phyloP scores from a whole-genome alignment of 2,888 invertebrate genomes.

The Caenorhabditis drosophilae region DNA sequence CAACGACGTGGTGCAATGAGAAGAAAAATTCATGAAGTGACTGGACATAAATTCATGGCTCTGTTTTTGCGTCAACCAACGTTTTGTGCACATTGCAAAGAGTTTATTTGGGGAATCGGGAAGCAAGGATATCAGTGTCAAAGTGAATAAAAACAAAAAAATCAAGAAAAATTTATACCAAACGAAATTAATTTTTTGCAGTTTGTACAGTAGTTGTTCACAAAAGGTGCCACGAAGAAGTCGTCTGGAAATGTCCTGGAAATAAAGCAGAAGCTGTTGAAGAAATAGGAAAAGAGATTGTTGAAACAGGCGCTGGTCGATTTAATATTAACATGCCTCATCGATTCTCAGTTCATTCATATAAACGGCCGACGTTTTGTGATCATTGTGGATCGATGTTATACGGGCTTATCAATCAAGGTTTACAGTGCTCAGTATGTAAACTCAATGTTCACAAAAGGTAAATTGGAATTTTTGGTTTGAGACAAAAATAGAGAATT shows the following conservation, averaged over 20 bases:
- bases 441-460: slow-evolving; percentile 97
- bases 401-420: slow-evolving; percentile 93
- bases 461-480: slow-evolving; percentile 26
- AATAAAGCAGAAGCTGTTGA: slow-evolving; percentile 76
- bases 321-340: slow-evolving; percentile 99
- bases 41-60: slow-evolving; percentile 99
- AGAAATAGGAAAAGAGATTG: slow-evolving; percentile 54
- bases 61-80: slow-evolving; percentile 97
- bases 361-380: slow-evolving; percentile 96
- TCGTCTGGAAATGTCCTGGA: slow-evolving; percentile 98
- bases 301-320: slow-evolving; percentile 72
- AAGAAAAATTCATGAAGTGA: slow-evolving; percentile 85
- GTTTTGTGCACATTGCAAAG: slow-evolving; percentile 98
- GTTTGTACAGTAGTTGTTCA: slow-evolving; percentile 99
- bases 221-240: slow-evolving; percentile 94
- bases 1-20: slow-evolving; percentile 96
- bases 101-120: slow-evolving; percentile 87
- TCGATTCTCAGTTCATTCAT: slow-evolving; percentile 89
- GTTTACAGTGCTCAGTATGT: slow-evolving; percentile 86
- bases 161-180: background rate
- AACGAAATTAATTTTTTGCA: slow-evolving; percentile 72
- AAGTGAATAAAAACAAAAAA: slow-evolving; percentile 65
- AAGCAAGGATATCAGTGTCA: slow-evolving; percentile 74
- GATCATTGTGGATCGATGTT: slow-evolving; percentile 98
- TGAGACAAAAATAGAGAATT: too few species aligned